These are phyloP conservation scores for Panulirus ornatus DNA, from an alignment of 1,140 invertebrate genomes.

Conservation along the genomic window DNA sequence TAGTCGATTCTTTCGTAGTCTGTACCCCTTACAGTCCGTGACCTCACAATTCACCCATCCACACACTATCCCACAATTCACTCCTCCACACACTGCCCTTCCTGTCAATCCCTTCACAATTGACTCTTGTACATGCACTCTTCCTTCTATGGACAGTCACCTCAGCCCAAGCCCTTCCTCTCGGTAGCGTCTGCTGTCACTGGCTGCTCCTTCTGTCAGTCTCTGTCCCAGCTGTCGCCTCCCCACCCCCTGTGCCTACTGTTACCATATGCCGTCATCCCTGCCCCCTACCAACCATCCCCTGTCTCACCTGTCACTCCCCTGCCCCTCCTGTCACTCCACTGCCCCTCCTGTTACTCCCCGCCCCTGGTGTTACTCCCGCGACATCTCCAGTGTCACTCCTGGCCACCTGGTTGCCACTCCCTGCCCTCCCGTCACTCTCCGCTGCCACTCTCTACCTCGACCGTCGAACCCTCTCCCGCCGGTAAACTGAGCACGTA, in stretches of 20 bases:
- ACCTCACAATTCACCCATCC: too few relatives aligned
- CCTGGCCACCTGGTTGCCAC: too few relatives aligned
- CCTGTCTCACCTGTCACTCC: background rate
- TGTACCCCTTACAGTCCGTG: too few relatives aligned
- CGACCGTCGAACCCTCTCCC: background rate
- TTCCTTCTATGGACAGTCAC: too few relatives aligned
- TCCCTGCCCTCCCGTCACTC: background rate
- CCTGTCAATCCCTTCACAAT: too few relatives aligned
- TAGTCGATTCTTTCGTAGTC: too few relatives aligned
- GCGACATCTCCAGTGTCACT: too few relatives aligned
- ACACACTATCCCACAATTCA: too few relatives aligned
- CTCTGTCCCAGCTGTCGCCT: background rate
- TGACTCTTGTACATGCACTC: too few relatives aligned
- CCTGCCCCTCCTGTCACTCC: background rate
- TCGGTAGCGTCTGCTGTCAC: background rate
- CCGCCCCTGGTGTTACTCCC: background rate
- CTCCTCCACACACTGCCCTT: too few relatives aligned
- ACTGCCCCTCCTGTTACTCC: background rate
- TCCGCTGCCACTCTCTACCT: background rate
- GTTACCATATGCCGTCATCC: background rate
- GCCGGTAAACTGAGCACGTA: slow-evolving; percentile 24
- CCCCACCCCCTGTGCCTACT: background rate
- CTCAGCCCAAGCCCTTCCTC: too few relatives aligned
- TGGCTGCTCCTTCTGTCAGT: background rate
- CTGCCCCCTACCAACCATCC: background rate